A percentile compares a stretch with the other conserved stretches of the same genome.
Conservation (phyloP, 2,113 vertebrate species). For the Brevimyrus niger region DNA sequence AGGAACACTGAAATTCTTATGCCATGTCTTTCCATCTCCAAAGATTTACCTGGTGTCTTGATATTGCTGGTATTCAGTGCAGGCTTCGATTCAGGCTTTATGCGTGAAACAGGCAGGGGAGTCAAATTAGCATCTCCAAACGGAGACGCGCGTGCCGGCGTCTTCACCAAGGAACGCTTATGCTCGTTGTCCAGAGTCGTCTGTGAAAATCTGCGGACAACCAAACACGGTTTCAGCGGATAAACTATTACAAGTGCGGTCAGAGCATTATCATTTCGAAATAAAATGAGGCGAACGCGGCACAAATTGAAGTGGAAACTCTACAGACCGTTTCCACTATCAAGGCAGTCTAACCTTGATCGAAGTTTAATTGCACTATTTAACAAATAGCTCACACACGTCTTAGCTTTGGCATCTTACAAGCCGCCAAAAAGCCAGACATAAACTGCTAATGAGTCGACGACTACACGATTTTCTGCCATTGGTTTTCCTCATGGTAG, state of each 20-base stretch:
- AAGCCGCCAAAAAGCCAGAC: background rate
- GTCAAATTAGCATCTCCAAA: conserved; percentile 39
- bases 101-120: conserved; percentile 27
- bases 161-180: conserved; percentile 79
- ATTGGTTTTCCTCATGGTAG: background rate
- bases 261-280: background rate
- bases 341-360: background rate
- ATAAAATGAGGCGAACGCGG: background rate
- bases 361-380: background rate
- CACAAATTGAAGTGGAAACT: background rate
- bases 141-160: conserved; percentile 74
- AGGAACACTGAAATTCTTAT: background rate
- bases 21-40: background rate
- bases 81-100: conserved; percentile 20
- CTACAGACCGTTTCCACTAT: background rate
- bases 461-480: background rate
- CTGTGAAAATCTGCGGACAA: conserved; percentile 71
- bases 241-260: background rate
- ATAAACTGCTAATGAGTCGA: background rate
- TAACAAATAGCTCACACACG: background rate
- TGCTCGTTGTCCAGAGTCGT: conserved; percentile 78
- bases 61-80: conserved; percentile 32
- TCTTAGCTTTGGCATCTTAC: background rate
- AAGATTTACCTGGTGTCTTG: conserved; percentile 44
- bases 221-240: background rate